Evolutionary conservation across 2,888 invertebrate genomes (phyloP).

Genomic region (Neoascia interrupta): DNA sequence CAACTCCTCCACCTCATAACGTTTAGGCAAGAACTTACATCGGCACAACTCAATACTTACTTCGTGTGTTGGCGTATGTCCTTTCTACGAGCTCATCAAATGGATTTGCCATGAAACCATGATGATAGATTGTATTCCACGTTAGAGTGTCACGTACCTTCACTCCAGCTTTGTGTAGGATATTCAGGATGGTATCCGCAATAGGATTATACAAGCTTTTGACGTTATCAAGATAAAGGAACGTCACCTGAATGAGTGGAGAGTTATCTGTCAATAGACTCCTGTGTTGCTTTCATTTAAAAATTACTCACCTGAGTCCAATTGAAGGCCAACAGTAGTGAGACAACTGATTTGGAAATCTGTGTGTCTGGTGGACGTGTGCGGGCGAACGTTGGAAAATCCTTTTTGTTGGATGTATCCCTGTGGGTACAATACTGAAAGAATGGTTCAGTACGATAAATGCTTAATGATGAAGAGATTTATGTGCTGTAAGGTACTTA

Average conservation of each 20-base stretch:
- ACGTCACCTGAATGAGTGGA: constrained; percentile 83
- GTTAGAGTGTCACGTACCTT: constrained; percentile 83
- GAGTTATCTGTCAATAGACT: neutral
- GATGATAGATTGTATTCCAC: constrained; percentile 88
- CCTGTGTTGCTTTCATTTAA: neutral
- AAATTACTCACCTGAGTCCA: constrained; percentile 89
- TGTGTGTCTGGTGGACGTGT: constrained; percentile 96
- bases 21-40: neutral
- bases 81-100: constrained; percentile 90
- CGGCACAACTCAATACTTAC: constrained; percentile 82
- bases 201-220: constrained; percentile 88
- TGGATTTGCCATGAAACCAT: constrained; percentile 91
- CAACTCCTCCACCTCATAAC: neutral
- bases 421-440: constrained; percentile 94
- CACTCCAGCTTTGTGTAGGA: constrained; percentile 86
- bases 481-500: constrained; percentile 81
- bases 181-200: constrained; percentile 88
- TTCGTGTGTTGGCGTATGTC: constrained; percentile 92
- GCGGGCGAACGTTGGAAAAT: constrained; percentile 94
- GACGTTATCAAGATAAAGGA: constrained; percentile 90
- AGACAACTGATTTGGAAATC: constrained; percentile 94
- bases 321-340: constrained; percentile 90
- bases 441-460: constrained; percentile 46
- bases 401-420: constrained; percentile 91
- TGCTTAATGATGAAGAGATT: neutral